Evolutionary conservation across 1,140 invertebrate species (phyloP), one percentile per base, ranked within the genome.

Genomic region (Drosophila orosa): DNA sequence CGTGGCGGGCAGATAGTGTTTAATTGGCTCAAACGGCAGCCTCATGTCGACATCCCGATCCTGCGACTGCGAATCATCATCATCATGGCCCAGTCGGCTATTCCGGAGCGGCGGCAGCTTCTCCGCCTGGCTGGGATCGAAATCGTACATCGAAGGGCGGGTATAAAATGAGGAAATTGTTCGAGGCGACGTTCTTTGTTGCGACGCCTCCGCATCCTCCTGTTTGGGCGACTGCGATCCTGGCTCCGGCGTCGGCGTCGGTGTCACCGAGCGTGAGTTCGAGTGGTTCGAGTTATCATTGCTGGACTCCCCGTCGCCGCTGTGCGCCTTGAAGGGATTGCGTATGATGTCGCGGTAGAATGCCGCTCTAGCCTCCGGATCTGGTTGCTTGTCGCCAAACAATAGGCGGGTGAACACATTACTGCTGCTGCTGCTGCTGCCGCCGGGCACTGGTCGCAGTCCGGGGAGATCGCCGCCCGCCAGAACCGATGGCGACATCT

Each of bases 1-100:
- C 1, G 95, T 96, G 31, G 96, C 96, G 3, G 96, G 96, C 17
- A 95, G 94, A 75, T 96, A 96, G 63, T 96, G 95, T 15, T 95
- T 95, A 40, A 95, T 94, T 2, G 95, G 94, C 90, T 97, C 96
- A 74, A 97, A 96, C 2, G 96, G 96, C 63, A 96, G 87, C n/a
- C 96, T 93, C 52, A 97, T 93, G 91, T 97, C 96, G 9, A 96
- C 93, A 71, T 96, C 96, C n/a, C 82, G 78, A 48, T 57, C 35
- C 33, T 42, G 17, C 13, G 50, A 35, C 3, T 22, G 17, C 50
- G 19, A 22, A 33, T 33, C 8, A 33, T 33, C 50, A 19, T 50
- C 27, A 2, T 13, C 10, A 13, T 31, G 15, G n/a, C 35, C 45
- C 27, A 35, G 24, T 17, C 65, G 63, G 31, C 65, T 79, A 44